These are phyloP conservation scores for Turritopsis rubra DNA, from an alignment of 30 jellyfish, hydroid and myxozoan genomes.

Conservation along the genomic window DNA sequence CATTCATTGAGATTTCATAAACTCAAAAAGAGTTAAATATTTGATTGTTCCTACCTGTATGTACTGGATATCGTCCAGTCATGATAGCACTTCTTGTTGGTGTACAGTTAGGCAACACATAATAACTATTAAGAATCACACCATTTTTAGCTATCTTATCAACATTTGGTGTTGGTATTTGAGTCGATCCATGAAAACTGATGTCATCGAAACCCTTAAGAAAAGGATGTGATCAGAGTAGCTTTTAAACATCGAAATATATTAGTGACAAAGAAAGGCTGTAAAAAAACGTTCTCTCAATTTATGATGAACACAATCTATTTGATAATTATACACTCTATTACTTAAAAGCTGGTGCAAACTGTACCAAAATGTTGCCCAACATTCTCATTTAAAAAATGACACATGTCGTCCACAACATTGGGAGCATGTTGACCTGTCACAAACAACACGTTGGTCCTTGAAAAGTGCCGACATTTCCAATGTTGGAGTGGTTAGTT, in stretches of 20 bases:
- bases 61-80: conserved; percentile 95
- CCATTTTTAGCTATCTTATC: conserved; percentile 76
- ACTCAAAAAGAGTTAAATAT: too few species aligned
- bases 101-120: conserved; percentile 84
- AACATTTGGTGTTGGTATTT: conserved; percentile 91
- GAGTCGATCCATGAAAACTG: conserved; percentile 90
- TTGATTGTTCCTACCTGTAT: conserved; percentile 72
- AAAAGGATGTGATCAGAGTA: too few species aligned
- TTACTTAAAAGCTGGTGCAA: background rate
- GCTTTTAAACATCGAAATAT: too few species aligned
- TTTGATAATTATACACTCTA: background rate
- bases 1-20: too few species aligned
- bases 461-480: too few species aligned
- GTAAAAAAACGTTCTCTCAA: too few species aligned
- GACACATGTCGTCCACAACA: too few species aligned
- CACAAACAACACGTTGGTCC: too few species aligned
- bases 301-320: too few species aligned
- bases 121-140: conserved; percentile 69
- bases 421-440: too few species aligned
- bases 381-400: too few species aligned
- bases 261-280: too few species aligned
- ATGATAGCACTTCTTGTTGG: conserved; percentile 92
- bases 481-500: background rate
- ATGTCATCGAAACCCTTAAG: conserved; percentile 87
- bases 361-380: background rate